A percentile compares a stretch with the other conserved stretches of the same genome.
Evolutionary conservation across 2,113 vertebrate genomes (phyloP).

Genomic region (Balaenoptera acutorostrata): DNA sequence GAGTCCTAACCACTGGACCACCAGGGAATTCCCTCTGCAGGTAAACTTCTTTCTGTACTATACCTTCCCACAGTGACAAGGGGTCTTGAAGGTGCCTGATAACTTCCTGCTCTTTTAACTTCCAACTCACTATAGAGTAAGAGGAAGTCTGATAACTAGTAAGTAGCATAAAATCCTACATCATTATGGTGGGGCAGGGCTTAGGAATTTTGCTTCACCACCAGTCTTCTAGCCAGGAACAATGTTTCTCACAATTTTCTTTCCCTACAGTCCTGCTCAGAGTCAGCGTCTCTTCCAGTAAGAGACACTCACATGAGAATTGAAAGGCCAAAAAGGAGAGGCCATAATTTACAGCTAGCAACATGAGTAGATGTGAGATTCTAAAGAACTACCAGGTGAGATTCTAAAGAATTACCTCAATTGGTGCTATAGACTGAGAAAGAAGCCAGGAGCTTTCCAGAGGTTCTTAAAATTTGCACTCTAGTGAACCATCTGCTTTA

Average conservation of each 20-base stretch:
- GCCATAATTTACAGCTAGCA: neutral
- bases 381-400: neutral
- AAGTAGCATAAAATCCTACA: neutral
- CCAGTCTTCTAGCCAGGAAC: neutral
- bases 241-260: neutral
- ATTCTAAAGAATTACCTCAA: neutral
- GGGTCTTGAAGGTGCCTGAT: neutral
- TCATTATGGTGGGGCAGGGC: neutral
- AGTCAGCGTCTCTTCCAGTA: neutral
- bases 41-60: neutral
- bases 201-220: neutral
- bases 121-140: neutral
- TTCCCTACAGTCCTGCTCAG: neutral
- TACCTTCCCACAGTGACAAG: neutral
- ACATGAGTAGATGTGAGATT: neutral
- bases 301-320: neutral
- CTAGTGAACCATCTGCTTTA: neutral
- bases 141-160: neutral
- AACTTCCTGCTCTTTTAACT: neutral
- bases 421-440: neutral
- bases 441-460: neutral
- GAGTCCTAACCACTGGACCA: neutral
- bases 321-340: neutral
- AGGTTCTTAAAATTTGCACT: neutral
- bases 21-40: neutral